These are phyloP conservation scores for Eospalax fontanierii DNA, from an alignment of 2,797 vertebrate species.

Conservation along the genomic window DNA sequence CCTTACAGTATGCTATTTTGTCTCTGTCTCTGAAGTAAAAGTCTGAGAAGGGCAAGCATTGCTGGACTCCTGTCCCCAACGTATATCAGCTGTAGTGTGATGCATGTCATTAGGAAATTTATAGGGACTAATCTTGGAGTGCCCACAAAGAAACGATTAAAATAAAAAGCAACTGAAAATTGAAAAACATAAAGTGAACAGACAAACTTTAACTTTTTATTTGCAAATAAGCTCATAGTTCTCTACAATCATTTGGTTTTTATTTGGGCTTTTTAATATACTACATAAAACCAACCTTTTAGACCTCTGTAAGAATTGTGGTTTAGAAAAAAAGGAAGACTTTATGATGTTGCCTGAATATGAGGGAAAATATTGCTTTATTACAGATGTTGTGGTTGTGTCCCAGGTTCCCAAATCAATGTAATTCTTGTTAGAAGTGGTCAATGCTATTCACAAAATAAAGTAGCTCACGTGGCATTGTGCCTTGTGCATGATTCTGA, in stretches of 20 bases:
- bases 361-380: slow-evolving; percentile 74
- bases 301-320: slow-evolving; percentile 70
- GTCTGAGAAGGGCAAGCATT: background rate
- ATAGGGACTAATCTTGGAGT: slow-evolving; percentile 45
- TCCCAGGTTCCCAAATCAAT: slow-evolving; percentile 76
- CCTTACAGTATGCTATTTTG: background rate
- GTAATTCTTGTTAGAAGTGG: slow-evolving; percentile 78
- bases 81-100: background rate
- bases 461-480: slow-evolving; percentile 69
- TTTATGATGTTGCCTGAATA: slow-evolving; percentile 64
- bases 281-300: slow-evolving; percentile 64
- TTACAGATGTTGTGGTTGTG: slow-evolving; percentile 74
- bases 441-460: slow-evolving; percentile 72
- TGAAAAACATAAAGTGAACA: slow-evolving; percentile 71
- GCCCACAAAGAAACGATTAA: slow-evolving; percentile 58
- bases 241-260: slow-evolving; percentile 76
- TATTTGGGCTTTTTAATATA: slow-evolving; percentile 76
- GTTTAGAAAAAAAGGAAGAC: slow-evolving; percentile 70
- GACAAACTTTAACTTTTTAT: slow-evolving; percentile 63
- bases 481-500: slow-evolving; percentile 38
- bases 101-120: slow-evolving; percentile 12
- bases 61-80: background rate
- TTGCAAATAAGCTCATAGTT: slow-evolving; percentile 70
- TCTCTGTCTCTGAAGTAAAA: background rate
- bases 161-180: slow-evolving; percentile 74